These are phyloP conservation scores for Euproctis similis DNA, from an alignment of 2,888 invertebrate genomes.

Conservation along the genomic window DNA sequence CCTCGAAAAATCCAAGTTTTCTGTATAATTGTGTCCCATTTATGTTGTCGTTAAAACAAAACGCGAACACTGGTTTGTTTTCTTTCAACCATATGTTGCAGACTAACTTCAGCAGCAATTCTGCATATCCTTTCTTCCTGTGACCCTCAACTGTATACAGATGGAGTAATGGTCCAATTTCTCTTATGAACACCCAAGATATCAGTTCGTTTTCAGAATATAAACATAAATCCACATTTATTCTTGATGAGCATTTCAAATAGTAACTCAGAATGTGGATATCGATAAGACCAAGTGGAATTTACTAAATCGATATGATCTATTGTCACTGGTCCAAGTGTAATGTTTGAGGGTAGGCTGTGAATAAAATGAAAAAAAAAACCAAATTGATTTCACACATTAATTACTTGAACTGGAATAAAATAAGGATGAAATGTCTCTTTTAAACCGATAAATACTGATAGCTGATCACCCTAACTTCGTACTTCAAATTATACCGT, in stretches of 20 bases:
- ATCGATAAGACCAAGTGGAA: constrained; percentile 40
- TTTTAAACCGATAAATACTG: too few species aligned
- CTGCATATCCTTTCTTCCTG: constrained; percentile 44
- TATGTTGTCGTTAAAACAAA: constrained; percentile 33
- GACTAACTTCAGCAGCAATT: constrained; percentile 35
- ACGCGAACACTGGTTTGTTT: constrained; percentile 32
- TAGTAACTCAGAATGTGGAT: constrained; percentile 30
- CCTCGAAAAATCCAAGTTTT: constrained; percentile 33
- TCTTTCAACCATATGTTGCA: constrained; percentile 32
- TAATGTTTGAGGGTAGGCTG: constrained; percentile 29
- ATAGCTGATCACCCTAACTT: too few species aligned
- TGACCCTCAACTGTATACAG: constrained; percentile 40
- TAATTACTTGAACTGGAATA: too few species aligned
- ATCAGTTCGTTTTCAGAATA: constrained; percentile 27
- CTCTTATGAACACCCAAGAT: constrained; percentile 42
- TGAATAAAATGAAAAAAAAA: constrained; percentile 4
- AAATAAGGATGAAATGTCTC: too few species aligned
- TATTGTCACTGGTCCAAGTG: constrained; percentile 27
- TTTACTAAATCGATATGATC: constrained; percentile 33
- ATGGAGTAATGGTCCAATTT: constrained; percentile 42
- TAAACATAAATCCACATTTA: constrained; percentile 39
- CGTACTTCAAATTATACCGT: too few species aligned
- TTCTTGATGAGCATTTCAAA: constrained; percentile 36
- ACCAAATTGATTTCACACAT: too few species aligned
- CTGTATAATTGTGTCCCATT: constrained; percentile 35